A percentile compares a stretch with the other conserved stretches of the same genome.
Evolutionary conservation across 2,888 invertebrate species (phyloP).

Genomic region (Tribolium freemani): DNA sequence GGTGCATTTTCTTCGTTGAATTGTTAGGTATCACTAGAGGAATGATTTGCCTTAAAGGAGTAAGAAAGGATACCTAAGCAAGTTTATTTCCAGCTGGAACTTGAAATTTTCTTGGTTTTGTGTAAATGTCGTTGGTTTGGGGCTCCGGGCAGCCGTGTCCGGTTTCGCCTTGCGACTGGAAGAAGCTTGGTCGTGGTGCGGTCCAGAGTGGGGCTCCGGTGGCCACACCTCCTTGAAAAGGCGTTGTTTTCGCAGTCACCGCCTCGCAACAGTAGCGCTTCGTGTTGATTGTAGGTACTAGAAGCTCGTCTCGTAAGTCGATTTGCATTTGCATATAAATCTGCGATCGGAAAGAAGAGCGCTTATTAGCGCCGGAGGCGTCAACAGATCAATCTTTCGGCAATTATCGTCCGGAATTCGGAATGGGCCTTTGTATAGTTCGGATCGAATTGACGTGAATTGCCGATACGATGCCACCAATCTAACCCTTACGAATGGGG

Average conservation of each 20-base stretch:
- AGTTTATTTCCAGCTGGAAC: no score
- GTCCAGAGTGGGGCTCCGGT: conserved; percentile 33
- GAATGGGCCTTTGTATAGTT: conserved; percentile 57
- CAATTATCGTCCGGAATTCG: conserved; percentile 27
- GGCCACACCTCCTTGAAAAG: conserved; percentile 41
- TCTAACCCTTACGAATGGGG: conserved; percentile 61
- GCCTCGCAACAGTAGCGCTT: conserved; percentile 42
- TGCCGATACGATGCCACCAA: conserved; percentile 61
- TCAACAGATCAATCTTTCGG: conserved; percentile 36
- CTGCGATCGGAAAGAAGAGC: conserved; percentile 36
- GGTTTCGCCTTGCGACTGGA: conserved; percentile 15
- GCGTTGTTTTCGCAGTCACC: conserved; percentile 33
- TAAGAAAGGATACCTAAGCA: no score
- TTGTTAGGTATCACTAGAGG: no score
- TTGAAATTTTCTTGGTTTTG: no score
- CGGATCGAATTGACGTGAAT: conserved; percentile 64
- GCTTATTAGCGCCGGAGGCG: conserved; percentile 37
- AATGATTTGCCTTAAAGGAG: no score
- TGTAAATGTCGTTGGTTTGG: no score
- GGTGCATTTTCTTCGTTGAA: no score
- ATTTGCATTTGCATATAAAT: conserved; percentile 37
- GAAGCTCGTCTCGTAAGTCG: conserved; percentile 9
- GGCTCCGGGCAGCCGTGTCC: background rate
- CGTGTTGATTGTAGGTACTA: conserved; percentile 3
- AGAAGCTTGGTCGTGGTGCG: background rate